These are phyloP conservation scores for Entelurus aequoreus DNA, from an alignment of 2,113 vertebrate species.

Conservation along the genomic window DNA sequence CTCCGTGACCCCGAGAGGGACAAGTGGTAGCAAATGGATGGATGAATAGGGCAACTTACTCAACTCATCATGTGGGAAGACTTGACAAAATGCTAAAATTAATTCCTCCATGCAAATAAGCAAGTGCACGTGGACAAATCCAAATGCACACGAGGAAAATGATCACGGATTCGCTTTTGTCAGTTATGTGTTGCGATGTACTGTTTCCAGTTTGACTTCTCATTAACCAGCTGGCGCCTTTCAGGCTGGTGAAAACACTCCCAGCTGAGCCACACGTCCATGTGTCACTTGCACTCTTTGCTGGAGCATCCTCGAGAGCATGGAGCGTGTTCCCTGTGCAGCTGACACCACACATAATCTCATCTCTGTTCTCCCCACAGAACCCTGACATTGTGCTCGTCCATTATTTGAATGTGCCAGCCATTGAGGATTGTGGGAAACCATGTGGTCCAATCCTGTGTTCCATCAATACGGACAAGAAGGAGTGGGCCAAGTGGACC, in stretches of 20 bases:
- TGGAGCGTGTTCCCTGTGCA: conserved; percentile 7
- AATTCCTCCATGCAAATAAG: conserved; percentile 1
- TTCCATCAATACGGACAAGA: conserved; percentile 99
- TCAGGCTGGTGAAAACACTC: conserved; percentile 26
- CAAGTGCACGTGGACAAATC: conserved; percentile 11
- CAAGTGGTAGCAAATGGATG: no score
- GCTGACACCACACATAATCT: conserved; percentile 1
- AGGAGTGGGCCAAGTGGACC: conserved; percentile 99
- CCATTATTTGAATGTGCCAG: conserved; percentile 98
- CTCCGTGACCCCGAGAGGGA: no score
- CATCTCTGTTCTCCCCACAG: conserved; percentile 62
- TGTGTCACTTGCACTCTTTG: conserved; percentile 23
- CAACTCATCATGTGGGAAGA: conserved; percentile 59
- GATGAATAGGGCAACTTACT: no score
- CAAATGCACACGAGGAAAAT: conserved; percentile 28
- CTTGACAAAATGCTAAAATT: conserved; percentile 53
- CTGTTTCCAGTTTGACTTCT: conserved; percentile 28
- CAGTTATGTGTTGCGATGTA: conserved; percentile 28
- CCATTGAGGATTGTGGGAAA: conserved; percentile 98
- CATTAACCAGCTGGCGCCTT: conserved; percentile 33
- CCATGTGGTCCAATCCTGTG: conserved; percentile 97
- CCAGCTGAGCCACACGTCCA: conserved; percentile 28
- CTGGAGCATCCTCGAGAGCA: conserved; percentile 18
- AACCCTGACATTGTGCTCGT: conserved; percentile 98
- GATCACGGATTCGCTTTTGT: conserved; percentile 39